Evolutionary conservation across 2,797 vertebrate genomes (phyloP), one percentile per base, ranked within the genome.

Genomic region (Protosalanx chinensis): DNA sequence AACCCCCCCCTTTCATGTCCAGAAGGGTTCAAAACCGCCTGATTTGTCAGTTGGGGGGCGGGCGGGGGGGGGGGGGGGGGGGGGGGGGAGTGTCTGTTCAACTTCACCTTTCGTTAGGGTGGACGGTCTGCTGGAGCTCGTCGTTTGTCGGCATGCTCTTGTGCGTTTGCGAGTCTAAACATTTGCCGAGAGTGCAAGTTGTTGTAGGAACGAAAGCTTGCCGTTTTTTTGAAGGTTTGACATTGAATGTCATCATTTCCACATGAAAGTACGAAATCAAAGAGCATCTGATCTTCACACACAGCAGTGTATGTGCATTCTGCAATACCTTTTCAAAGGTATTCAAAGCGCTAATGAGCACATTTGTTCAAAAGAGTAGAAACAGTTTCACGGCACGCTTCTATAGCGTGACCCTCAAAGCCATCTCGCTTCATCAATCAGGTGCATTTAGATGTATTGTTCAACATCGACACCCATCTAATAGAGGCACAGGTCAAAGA

Each of bases 251-350:
- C 81, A 81, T 82, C 76, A 89, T 89, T 89, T 90, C 80, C 86
- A 90, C 84, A 81, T 87, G 80, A 88, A 88, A 90, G 88, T 72
- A 60, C 49, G 77, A 85, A 86, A 78, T 86, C 89, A 89, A 87
- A 73, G 67, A 76, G 23, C 27, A 32, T 8, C 29, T 53, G 62
- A 35, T 76, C 81, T 76, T 85, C 82, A 79, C 78, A 89, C 67
- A 1, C 61, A 76, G 79, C 80, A 79, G 83, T 69, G 73, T 68
- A 84, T 79, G 83, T 71, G 20, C 60, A 53, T 70, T 81, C 73
- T 80, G 72, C 70, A 67, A 5, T 35, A 74, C 64, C 68, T 64
- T 82, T 84, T 89, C 88, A 88, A 90, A 71, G 84, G 68, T 35
- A 76, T 78, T 81, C n/a, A 53, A 70, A 72, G 82, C n/a, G 51